Conservation (phyloP, 2,888 invertebrate genomes). For the Tinea pellionella region DNA sequence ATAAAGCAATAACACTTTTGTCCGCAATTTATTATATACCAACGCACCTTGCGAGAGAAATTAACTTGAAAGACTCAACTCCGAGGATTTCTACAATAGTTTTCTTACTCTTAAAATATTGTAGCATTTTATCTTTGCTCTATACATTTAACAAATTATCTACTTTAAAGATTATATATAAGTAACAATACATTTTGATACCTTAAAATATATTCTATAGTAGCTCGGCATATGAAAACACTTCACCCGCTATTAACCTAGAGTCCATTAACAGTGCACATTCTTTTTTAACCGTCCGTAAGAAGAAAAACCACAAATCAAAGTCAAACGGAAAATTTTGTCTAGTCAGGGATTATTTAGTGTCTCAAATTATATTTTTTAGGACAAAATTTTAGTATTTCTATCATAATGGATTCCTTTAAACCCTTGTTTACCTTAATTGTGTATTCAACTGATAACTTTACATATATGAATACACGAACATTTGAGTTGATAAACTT, state of each 20-base stretch:
- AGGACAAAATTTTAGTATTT: background rate
- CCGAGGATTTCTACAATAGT: slow-evolving; percentile 17
- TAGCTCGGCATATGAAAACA: too few species aligned
- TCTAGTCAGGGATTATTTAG: too few species aligned
- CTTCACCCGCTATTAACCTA: too few species aligned
- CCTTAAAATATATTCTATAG: too few species aligned
- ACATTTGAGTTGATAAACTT: slow-evolving; percentile 8
- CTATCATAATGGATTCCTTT: background rate
- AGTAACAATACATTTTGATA: background rate
- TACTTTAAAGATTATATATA: background rate
- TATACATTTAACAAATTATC: slow-evolving; percentile 13
- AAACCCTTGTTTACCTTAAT: background rate
- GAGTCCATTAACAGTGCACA: too few species aligned
- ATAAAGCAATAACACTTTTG: slow-evolving; percentile 45
- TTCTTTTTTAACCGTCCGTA: too few species aligned
- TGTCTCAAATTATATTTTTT: too few species aligned
- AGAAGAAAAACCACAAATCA: too few species aligned
- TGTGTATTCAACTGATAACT: slow-evolving; percentile 4
- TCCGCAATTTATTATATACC: slow-evolving; percentile 37
- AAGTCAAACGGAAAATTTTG: too few species aligned
- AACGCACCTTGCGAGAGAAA: slow-evolving; percentile 19
- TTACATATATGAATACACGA: background rate
- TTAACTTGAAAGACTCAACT: slow-evolving; percentile 17
- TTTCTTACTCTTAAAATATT: slow-evolving; percentile 13
- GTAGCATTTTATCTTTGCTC: background rate